Evolutionary conservation across 1,140 invertebrate species (phyloP).

Genomic region (Semibalanus balanoides): DNA sequence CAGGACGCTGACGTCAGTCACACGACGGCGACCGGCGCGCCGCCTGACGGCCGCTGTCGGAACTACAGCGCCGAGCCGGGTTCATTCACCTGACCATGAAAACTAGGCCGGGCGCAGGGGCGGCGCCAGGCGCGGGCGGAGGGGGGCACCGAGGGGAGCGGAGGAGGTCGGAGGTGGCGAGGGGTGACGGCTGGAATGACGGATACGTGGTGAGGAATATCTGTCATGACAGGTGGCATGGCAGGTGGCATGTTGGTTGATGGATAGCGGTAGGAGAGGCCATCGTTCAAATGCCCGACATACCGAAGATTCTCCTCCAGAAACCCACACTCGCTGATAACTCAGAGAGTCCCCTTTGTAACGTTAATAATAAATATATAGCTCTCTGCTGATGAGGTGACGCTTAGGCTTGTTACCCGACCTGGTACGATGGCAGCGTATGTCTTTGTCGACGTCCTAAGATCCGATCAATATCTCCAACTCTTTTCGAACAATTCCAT

Average conservation of each 20-base stretch:
- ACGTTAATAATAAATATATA: too few relatives aligned
- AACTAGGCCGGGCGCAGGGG: neutral
- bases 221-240: neutral
- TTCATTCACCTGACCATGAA: neutral
- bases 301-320: neutral
- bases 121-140: neutral
- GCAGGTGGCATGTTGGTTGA: neutral
- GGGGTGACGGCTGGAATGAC: too few relatives aligned
- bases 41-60: neutral
- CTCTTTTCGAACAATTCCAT: too few relatives aligned
- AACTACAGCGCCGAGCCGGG: neutral
- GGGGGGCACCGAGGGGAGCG: neutral
- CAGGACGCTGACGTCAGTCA: neutral
- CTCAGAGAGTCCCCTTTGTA: too few relatives aligned
- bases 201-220: too few relatives aligned
- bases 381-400: too few relatives aligned
- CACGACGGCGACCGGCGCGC: neutral
- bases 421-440: too few relatives aligned
- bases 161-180: too few relatives aligned
- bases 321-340: too few relatives aligned
- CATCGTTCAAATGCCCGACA: neutral
- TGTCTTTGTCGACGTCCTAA: neutral
- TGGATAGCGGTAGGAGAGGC: neutral
- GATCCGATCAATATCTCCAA: neutral
- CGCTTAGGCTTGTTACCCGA: too few relatives aligned